Evolutionary conservation across 2,113 vertebrate species (phyloP).

Genomic region (Xiphophorus couchianus): DNA sequence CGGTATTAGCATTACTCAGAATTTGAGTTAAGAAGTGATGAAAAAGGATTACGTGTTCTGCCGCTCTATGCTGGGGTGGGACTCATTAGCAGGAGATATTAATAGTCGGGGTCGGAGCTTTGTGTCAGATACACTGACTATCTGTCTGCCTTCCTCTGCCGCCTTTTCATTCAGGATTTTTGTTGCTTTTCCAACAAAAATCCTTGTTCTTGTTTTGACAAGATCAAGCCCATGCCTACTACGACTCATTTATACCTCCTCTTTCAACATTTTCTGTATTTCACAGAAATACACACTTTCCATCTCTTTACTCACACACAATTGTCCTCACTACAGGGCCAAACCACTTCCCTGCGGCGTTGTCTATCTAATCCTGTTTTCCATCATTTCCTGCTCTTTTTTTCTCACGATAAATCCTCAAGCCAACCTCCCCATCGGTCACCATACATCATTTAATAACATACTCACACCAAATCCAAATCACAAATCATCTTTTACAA

Average conservation of each 20-base stretch:
- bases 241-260: constrained; percentile 35
- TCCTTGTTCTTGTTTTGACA: constrained; percentile 7
- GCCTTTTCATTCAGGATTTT: background rate
- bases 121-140: constrained; percentile 51
- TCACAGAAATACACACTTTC: constrained; percentile 10
- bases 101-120: constrained; percentile 62
- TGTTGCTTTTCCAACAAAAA: constrained; percentile 14
- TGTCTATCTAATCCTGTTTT: constrained; percentile 68
- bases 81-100: constrained; percentile 66
- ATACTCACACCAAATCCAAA: constrained; percentile 14
- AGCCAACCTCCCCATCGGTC: background rate
- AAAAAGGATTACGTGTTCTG: constrained; percentile 51
- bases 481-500: constrained; percentile 9
- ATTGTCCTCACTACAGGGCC: constrained; percentile 36
- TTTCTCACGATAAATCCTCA: constrained; percentile 54
- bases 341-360: constrained; percentile 47
- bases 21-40: constrained; percentile 58
- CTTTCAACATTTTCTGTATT: background rate
- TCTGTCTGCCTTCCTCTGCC: constrained; percentile 31
- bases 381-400: constrained; percentile 52
- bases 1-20: constrained; percentile 53
- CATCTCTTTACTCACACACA: constrained; percentile 32
- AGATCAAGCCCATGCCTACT: constrained; percentile 30
- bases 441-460: constrained; percentile 55
- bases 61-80: constrained; percentile 52